These are phyloP conservation scores for Ptyas mucosa DNA, from an alignment of 2,113 vertebrate species.

Conservation along the genomic window DNA sequence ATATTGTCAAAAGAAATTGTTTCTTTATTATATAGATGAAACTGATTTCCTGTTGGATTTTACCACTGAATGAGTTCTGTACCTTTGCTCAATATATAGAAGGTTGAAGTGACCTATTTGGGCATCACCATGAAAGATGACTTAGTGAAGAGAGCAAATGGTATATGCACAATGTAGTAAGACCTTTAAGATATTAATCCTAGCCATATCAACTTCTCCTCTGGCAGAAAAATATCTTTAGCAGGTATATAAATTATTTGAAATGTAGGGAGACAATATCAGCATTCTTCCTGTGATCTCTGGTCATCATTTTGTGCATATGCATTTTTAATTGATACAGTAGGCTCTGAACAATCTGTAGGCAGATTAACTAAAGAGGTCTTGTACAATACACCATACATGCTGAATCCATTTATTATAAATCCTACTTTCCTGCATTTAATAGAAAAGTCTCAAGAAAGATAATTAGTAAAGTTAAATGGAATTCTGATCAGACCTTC, in stretches of 20 bases:
- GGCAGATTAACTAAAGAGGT: not conserved
- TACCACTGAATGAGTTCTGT: not conserved
- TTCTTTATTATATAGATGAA: not conserved
- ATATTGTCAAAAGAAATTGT: not conserved
- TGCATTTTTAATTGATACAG: not conserved
- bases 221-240: not conserved
- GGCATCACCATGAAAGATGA: not conserved
- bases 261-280: not conserved
- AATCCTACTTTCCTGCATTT: not conserved
- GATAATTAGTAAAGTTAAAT: not conserved
- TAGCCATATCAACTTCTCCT: not conserved
- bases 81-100: not conserved
- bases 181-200: not conserved
- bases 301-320: not conserved
- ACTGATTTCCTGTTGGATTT: not conserved
- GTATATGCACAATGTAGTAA: not conserved
- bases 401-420: not conserved
- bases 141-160: not conserved
- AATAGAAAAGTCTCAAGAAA: not conserved
- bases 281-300: not conserved
- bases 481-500: not conserved
- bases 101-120: not conserved
- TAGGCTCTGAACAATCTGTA: not conserved
- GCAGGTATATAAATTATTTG: not conserved
- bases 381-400: not conserved